Evolutionary conservation across 2,888 invertebrate species (phyloP), one percentile per base, ranked within the genome.

Genomic region (Nasonia oneida): DNA sequence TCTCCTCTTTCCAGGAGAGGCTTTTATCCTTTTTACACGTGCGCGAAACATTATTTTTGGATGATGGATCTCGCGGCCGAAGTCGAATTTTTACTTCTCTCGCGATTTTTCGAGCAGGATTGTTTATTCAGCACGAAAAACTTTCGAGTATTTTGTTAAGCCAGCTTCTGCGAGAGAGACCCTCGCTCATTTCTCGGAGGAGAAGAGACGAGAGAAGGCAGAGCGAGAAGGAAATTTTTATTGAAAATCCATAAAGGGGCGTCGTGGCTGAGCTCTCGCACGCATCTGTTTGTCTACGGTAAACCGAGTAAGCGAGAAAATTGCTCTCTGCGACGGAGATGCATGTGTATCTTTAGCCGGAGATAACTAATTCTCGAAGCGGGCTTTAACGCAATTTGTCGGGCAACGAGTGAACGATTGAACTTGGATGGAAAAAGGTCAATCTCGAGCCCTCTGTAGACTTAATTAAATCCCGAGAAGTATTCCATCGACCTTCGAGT

Each of bases 221-320:
- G 18, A 15, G 33, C 75, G 42, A n/a, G 61, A 64, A 29, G 29
- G 15, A 78, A 64, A 64, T 67, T 64, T 78, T 78, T 78, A 78
- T 78, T 42, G 78, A 42, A 78, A 78, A 64, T 67, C 78, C 78
- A 64, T 78, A 78, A 47, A n/a, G n/a, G 39, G 3, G 23, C 77
- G 61, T 12, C 12, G 14, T 53, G 18, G 15, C 6, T 6, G n/a
- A 29, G 29, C 29, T 29, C 18, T n/a, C 57, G 8, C 18, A 53
- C 18, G 18, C n/a, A 15, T 15, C 33, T 47, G 64, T 23, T 78
- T 42, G 37, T 18, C 67, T 67, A 8, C 2, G 10, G 64, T 64
- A 64, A 64, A 64, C 64, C 64, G n/a, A 29, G 29, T 29, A 29
- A 29, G 29, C 29, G 64, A 61, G 67, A 67, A 67, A 67, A 67